Conservation (phyloP, 2,113 vertebrate species). For the Pongo pygmaeus region DNA sequence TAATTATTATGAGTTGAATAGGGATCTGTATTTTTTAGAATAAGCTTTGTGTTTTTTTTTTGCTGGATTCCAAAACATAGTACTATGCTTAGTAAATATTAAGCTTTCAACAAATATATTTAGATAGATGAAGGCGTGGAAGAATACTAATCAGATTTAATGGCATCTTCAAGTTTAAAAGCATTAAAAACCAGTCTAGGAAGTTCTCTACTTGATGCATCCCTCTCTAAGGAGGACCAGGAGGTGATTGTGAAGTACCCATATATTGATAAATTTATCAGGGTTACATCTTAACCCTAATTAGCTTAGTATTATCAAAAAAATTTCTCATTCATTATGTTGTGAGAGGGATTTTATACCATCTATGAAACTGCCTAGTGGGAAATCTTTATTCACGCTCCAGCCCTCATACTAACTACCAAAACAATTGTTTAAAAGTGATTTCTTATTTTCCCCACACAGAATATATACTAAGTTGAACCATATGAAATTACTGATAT, state of each 20-base stretch:
- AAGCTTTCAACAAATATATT: neutral
- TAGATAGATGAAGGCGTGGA: neutral
- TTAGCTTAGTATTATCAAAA: neutral
- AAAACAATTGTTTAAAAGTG: neutral
- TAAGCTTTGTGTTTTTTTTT: neutral
- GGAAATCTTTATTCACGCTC: neutral
- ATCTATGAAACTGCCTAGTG: neutral
- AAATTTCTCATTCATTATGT: neutral
- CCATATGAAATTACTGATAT: neutral
- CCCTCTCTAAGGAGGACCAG: neutral
- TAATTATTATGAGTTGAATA: neutral
- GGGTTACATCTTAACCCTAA: neutral
- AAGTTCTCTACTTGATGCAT: neutral
- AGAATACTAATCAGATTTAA: neutral
- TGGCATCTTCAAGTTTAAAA: neutral
- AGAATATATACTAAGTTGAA: neutral
- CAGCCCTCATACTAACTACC: neutral
- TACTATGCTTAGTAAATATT: constrained; percentile 29
- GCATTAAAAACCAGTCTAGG: neutral
- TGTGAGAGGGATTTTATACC: neutral
- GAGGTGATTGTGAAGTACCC: neutral
- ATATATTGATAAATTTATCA: neutral
- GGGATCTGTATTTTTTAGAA: neutral
- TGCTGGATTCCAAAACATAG: neutral
- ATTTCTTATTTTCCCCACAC: neutral